Conservation (phyloP, 2,888 invertebrate species). For the Hypomecis atomaria region DNA sequence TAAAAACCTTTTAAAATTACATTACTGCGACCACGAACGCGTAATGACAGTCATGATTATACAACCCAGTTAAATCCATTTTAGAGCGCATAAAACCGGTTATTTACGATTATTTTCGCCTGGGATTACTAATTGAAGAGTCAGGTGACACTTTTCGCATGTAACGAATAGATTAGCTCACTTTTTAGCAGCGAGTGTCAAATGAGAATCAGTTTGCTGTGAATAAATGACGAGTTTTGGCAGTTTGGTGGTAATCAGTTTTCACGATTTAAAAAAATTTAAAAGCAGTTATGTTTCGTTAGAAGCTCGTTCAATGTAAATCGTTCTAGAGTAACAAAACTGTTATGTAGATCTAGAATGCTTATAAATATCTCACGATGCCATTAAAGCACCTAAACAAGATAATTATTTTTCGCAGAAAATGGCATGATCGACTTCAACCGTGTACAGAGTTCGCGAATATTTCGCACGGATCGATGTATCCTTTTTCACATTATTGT, state of each 20-base stretch:
- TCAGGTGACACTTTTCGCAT: slow-evolving; percentile 12
- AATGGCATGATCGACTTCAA: too few relatives aligned
- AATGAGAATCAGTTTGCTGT: background rate
- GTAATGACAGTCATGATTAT: slow-evolving; percentile 6
- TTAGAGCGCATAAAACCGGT: background rate
- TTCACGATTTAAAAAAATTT: background rate
- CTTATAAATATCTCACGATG: too few relatives aligned
- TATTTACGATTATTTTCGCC: slow-evolving; percentile 7
- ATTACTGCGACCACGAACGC: slow-evolving; percentile 5
- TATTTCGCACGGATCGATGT: too few relatives aligned
- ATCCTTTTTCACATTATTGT: too few relatives aligned
- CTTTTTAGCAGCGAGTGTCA: slow-evolving; percentile 6
- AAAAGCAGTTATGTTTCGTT: background rate
- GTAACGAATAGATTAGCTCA: slow-evolving; percentile 4
- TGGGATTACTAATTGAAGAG: slow-evolving; percentile 9
- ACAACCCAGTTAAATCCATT: slow-evolving; percentile 2
- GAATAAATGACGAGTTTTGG: background rate
- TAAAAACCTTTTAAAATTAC: slow-evolving; percentile 11
- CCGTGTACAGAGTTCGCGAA: too few relatives aligned
- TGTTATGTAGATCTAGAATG: too few relatives aligned
- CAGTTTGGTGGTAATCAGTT: slow-evolving; percentile 1
- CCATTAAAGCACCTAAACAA: too few relatives aligned
- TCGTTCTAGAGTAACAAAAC: too few relatives aligned
- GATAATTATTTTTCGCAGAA: too few relatives aligned
- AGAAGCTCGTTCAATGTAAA: too few relatives aligned